Conservation (phyloP, 92 coral and sea anemone species). For the Umimayanthus chanpuru region DNA sequence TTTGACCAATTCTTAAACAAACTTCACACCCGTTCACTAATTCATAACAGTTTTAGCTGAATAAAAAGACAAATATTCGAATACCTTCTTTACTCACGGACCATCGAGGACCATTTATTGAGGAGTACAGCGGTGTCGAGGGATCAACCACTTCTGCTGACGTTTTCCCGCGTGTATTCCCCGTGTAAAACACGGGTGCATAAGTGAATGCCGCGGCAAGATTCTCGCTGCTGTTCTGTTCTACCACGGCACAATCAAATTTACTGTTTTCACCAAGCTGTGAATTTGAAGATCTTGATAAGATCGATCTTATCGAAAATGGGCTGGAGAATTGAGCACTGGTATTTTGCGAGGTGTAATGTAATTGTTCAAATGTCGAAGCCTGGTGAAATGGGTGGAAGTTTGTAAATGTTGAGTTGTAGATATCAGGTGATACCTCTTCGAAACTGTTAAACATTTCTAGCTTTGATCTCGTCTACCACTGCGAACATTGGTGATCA, state of each 20-base stretch:
- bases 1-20: neutral
- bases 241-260: neutral
- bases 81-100: constrained; percentile 17
- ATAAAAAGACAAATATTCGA: neutral
- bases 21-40: neutral
- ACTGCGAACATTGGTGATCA: neutral
- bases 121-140: neutral
- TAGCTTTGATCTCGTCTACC: neutral
- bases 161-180: neutral
- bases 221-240: constrained; percentile 8
- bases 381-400: constrained; percentile 23
- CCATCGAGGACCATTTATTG: neutral
- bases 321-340: constrained; percentile 27
- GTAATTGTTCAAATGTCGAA: neutral
- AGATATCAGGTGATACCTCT: constrained; percentile 20
- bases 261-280: neutral
- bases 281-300: constrained; percentile 29
- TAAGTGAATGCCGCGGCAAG: neutral
- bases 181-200: constrained; percentile 4
- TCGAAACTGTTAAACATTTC: constrained; percentile 22
- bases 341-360: constrained; percentile 1
- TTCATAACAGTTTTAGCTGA: neutral
- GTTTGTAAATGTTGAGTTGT: neutral
- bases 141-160: neutral
- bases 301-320: constrained; percentile 39